Evolutionary conservation across 2,888 invertebrate species (phyloP).

Genomic region (Tineola bisselliella): DNA sequence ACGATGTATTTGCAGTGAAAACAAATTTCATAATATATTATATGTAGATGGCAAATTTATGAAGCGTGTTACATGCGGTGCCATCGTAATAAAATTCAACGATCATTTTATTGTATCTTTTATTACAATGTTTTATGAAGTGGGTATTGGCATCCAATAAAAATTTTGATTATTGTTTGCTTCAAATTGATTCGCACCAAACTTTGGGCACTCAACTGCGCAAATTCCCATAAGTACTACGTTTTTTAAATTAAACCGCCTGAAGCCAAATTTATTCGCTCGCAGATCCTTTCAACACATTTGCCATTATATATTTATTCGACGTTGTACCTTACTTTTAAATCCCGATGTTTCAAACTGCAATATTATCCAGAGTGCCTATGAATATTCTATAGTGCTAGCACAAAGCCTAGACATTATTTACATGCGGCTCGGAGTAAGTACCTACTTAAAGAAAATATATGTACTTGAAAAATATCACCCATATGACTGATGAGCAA

Average conservation of each 20-base stretch:
- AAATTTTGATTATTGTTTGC: conserved; percentile 40
- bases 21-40: conserved; percentile 5
- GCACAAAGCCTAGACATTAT: conserved; percentile 6
- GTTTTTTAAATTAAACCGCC: not conserved
- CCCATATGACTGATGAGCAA: conserved; percentile 11
- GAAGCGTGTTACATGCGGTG: conserved; percentile 18
- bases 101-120: conserved; percentile 39
- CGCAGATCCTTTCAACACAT: not conserved
- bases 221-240: not conserved
- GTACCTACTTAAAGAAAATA: not conserved
- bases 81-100: conserved; percentile 16
- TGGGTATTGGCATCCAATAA: conserved; percentile 33
- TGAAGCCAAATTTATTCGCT: not conserved
- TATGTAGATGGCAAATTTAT: conserved; percentile 24
- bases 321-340: not conserved
- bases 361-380: not conserved
- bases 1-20: not conserved
- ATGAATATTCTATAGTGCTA: not conserved
- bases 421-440: not conserved
- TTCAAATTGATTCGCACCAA: conserved; percentile 34
- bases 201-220: not conserved
- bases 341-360: not conserved
- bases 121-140: conserved; percentile 40
- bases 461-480: not conserved
- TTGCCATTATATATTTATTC: not conserved